Evolutionary conservation across 1,140 invertebrate species (phyloP).

Genomic region (Idris sp.): DNA sequence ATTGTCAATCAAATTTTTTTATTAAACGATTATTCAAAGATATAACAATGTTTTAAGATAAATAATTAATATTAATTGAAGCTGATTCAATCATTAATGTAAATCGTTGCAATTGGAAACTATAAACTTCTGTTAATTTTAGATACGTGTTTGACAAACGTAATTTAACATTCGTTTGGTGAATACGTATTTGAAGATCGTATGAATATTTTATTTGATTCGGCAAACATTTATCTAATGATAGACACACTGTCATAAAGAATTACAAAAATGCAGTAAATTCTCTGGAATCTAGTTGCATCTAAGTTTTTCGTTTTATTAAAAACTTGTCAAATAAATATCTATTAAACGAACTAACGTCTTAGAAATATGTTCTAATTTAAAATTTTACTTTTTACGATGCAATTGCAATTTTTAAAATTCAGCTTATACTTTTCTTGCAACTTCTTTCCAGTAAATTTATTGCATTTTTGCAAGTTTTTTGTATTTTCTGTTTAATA

Average conservation of each 20-base stretch:
- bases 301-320: too few species aligned
- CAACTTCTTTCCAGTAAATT: too few species aligned
- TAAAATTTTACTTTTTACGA: too few species aligned
- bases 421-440: too few species aligned
- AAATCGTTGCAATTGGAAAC: slow-evolving; percentile 28
- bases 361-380: too few species aligned
- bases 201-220: slow-evolving; percentile 34
- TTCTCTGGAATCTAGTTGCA: too few species aligned
- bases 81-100: slow-evolving; percentile 37
- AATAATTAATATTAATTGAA: slow-evolving; percentile 22
- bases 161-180: slow-evolving; percentile 36
- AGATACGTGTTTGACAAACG: slow-evolving; percentile 20
- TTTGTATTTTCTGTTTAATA: too few species aligned
- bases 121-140: slow-evolving; percentile 35
- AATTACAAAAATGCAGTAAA: too few species aligned
- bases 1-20: neutral
- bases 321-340: too few species aligned
- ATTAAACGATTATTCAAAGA: neutral
- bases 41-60: slow-evolving; percentile 21
- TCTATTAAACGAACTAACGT: too few species aligned
- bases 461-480: too few species aligned
- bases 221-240: slow-evolving; percentile 28
- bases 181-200: slow-evolving; percentile 26
- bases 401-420: too few species aligned
- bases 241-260: neutral